Evolutionary conservation across 2,113 vertebrate genomes (phyloP).

Genomic region (Meleagris gallopavo): DNA sequence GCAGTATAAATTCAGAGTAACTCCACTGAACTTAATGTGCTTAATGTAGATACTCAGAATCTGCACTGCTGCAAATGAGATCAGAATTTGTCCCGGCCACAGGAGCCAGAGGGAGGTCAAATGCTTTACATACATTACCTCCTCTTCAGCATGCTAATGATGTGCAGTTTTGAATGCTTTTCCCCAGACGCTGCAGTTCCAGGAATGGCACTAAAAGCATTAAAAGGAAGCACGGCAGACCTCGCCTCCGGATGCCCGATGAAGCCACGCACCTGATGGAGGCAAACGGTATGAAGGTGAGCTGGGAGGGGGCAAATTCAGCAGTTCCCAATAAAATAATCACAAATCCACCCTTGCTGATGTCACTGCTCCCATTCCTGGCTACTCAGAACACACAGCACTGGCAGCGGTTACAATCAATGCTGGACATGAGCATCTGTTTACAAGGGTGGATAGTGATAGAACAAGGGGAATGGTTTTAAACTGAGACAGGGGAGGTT

Average conservation of each 20-base stretch:
- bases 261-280: not conserved
- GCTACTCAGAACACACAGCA: not conserved
- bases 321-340: not conserved
- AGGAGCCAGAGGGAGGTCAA: conserved; percentile 14
- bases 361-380: not conserved
- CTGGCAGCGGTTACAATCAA: not conserved
- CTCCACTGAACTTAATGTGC: conserved; percentile 38
- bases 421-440: accelerated
- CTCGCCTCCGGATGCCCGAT: accelerated
- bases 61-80: not conserved
- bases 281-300: not conserved
- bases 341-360: not conserved
- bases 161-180: not conserved
- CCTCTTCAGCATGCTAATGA: not conserved
- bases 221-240: not conserved
- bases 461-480: no score
- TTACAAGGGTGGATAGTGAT: no score
- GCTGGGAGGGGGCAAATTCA: not conserved
- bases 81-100: conserved; percentile 14
- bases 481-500: no score
- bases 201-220: conserved; percentile 29
- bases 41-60: not conserved
- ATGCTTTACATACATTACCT: not conserved
- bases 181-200: not conserved
- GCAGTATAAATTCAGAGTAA: not conserved